These are phyloP conservation scores for Periophthalmus magnuspinnatus DNA, from an alignment of 2,797 vertebrate genomes.

Conservation along the genomic window DNA sequence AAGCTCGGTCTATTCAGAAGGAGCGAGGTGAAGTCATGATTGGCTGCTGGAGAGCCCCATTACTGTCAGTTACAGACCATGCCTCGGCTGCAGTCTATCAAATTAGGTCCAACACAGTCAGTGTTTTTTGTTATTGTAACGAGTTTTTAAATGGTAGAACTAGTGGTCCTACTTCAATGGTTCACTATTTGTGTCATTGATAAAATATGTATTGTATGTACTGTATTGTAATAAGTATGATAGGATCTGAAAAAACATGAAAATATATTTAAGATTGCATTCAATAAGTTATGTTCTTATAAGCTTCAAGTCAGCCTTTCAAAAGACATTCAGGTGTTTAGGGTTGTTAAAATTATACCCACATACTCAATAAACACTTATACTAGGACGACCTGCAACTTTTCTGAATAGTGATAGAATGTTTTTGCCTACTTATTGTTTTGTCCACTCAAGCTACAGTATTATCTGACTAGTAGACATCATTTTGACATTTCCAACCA, in stretches of 20 bases:
- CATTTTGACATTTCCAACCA: conserved; percentile 16
- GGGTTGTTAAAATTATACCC: no score
- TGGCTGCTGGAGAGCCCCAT: conserved; percentile 3
- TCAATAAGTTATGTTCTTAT: no score
- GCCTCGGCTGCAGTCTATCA: not conserved
- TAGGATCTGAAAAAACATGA: not conserved
- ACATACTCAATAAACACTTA: no score
- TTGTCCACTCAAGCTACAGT: conserved; percentile 2
- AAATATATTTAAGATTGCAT: no score
- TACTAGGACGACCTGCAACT: no score
- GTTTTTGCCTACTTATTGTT: not conserved
- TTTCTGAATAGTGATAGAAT: no score
- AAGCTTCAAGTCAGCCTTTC: no score
- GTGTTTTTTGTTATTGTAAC: not conserved
- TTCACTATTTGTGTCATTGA: not conserved
- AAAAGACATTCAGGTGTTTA: no score
- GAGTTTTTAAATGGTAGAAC: not conserved
- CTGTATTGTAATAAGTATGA: no score
- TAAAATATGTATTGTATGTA: not conserved
- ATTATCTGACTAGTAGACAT: conserved; percentile 5
- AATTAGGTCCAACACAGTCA: not conserved
- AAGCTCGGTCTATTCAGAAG: not conserved
- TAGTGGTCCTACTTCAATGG: no score
- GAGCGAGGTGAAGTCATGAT: conserved; percentile 5
- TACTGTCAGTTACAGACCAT: conserved; percentile 1